Evolutionary conservation across 2,113 vertebrate genomes (phyloP), one percentile per base, ranked within the genome.

Genomic region (Danionella cerebrum): DNA sequence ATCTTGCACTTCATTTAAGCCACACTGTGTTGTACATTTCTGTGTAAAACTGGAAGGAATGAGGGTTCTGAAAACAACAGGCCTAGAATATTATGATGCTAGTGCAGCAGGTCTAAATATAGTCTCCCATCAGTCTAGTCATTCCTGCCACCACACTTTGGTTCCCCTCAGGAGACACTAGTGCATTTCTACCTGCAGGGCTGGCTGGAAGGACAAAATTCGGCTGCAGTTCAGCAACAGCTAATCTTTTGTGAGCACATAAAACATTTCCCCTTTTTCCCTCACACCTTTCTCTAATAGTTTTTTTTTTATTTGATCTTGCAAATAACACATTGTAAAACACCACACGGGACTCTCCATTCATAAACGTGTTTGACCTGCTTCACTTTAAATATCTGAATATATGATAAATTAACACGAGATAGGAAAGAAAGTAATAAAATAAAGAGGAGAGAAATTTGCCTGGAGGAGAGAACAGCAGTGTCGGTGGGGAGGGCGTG

Each of bases 71-170:
- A 58, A 4, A 59, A 44, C 55, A 59, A 44, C 36, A 42, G 38
- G 24, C 22, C 21, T 38, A 10, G 19, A 12, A 42, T 42, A n/a
- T 59, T 29, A 19, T 44, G 55, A 10, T 42, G 38, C 36, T 58
- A 39, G 36, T 59, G 38, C 18, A 42, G 38, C 58, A 60, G 55
- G n/a, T 41, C 36, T 42, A 59, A 59, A 59, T 27, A 59, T 59
- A 60, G 57, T 22, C 36, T 18, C 12, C 39, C 57, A 31, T 44
- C 39, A 29, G 57, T 31, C 6, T 60, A 60, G 58, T 45, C 55
- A 25, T 44, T 41, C 22, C 21, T 59, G n/a, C 24, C 8, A 14
- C 3, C 3, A 33, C 18, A 19, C 39, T 60, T n/a, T 33, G 25
- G 39, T 31, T 60, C 58, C 39, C 58, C 14, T 57, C 14, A 45